Evolutionary conservation across 2,797 vertebrate species (phyloP).

Genomic region (Nothura maculosa): DNA sequence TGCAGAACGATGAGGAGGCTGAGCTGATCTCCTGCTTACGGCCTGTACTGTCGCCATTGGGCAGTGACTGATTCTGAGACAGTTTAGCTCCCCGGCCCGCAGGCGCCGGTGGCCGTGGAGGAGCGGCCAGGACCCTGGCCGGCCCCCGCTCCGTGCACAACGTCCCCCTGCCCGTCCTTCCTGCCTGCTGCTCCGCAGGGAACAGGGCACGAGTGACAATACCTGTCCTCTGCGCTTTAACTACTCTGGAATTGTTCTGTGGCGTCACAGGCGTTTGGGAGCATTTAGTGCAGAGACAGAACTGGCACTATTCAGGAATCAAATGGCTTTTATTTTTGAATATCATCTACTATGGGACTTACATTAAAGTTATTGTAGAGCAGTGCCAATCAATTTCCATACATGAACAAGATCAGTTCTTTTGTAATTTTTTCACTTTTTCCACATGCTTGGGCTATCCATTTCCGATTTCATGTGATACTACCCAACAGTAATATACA

Average conservation of each 20-base stretch:
- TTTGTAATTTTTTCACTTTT: too few relatives aligned
- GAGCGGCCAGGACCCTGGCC: too few relatives aligned
- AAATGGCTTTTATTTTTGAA: neutral
- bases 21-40: too few relatives aligned
- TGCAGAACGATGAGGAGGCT: too few relatives aligned
- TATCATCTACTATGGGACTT: neutral
- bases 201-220: neutral
- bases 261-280: neutral
- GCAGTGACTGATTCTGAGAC: too few relatives aligned
- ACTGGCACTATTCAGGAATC: neutral
- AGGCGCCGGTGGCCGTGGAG: too few relatives aligned
- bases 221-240: neutral
- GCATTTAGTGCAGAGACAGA: neutral
- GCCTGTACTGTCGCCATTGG: too few relatives aligned
- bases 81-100: too few relatives aligned
- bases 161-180: neutral
- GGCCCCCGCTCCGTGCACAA: too few relatives aligned
- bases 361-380: too few relatives aligned
- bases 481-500: neutral
- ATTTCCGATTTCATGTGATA: neutral
- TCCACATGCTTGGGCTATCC: neutral
- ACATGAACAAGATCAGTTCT: neutral
- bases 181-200: neutral
- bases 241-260: neutral
- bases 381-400: neutral